Evolutionary conservation across 1,140 invertebrate genomes (phyloP), one percentile per base, ranked within the genome.

Genomic region (Aleiodes sp.): DNA sequence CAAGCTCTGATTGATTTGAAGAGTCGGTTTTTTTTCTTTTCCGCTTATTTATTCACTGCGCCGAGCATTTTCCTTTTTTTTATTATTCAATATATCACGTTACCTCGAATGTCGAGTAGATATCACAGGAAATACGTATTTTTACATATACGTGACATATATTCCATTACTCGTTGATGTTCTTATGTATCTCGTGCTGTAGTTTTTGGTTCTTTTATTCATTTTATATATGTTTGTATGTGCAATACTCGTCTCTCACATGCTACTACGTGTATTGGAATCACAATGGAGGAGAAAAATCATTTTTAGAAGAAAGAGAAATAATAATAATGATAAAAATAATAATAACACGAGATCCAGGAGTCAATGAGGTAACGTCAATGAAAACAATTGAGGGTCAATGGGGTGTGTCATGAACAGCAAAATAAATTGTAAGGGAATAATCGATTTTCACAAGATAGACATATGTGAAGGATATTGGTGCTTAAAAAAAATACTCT

Each of bases 221-320:
- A n/a, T n/a, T n/a, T n/a, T n/a, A n/a, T n/a, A n/a, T n/a, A n/a
- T n/a, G n/a, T n/a, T n/a, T n/a, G n/a, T n/a, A n/a, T n/a, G n/a
- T n/a, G n/a, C n/a, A n/a, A n/a, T n/a, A n/a, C 33, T 12, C 12
- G 41, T 39, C 8, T 33, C 1, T 16, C 8, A n/a, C 31, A 6
- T 10, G 60, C 7, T 10, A 21, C 12, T 29, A 12, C 57, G 9
- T 33, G 35, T 35, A 56, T 59, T 57, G 65, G n/a, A 59, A 59
- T 59, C 14, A 52, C 65, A 46, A 67, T 67, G 33, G 39, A 56
- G 9, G 37, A 67, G 52, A 59, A 67, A 67, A 57, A 67, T 67
- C 65, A 29, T 35, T 31, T 62, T 21, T 12, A 7, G 21, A 62
- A 62, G 33, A 12, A 62, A 21, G 19, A 21, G 21, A 24, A 16